These are phyloP conservation scores for Mactra quadrangularis DNA, from an alignment of 1,140 invertebrate genomes.

Conservation along the genomic window DNA sequence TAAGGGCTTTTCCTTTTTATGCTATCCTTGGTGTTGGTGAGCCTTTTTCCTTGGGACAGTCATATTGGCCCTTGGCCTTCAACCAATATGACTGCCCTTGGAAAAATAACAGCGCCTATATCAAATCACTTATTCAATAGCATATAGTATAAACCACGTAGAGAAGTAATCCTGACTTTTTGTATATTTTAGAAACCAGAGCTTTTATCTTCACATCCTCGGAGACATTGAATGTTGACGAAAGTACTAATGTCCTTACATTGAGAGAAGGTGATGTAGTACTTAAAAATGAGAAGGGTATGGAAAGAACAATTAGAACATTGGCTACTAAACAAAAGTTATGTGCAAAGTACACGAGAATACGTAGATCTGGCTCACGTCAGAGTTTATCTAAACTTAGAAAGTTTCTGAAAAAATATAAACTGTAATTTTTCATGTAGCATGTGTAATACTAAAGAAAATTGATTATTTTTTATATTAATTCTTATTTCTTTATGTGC, in stretches of 20 bases:
- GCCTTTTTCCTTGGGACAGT: too few species aligned
- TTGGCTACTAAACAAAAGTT: not conserved
- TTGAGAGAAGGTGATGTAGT: not conserved
- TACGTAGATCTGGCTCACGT: not conserved
- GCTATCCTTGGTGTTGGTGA: too few species aligned
- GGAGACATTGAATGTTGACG: not conserved
- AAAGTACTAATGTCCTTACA: not conserved
- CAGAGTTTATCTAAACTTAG: not conserved
- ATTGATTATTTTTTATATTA: not conserved
- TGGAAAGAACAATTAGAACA: not conserved
- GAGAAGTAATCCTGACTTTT: not conserved
- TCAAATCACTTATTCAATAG: not conserved
- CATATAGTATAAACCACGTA: not conserved
- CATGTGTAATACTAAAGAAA: not conserved
- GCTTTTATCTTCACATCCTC: not conserved
- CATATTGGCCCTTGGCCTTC: too few species aligned
- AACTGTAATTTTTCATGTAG: not conserved
- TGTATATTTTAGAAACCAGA: slow-evolving; percentile 1
- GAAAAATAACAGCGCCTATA: too few species aligned
- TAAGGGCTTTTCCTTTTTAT: too few species aligned
- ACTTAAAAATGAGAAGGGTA: not conserved
- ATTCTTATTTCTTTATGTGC: not conserved
- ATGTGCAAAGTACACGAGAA: not conserved
- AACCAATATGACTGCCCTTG: too few species aligned
- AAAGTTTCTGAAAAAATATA: not conserved